These are phyloP conservation scores for Macrobrachium rosenbergii DNA, from an alignment of 1,140 invertebrate genomes.

Conservation along the genomic window DNA sequence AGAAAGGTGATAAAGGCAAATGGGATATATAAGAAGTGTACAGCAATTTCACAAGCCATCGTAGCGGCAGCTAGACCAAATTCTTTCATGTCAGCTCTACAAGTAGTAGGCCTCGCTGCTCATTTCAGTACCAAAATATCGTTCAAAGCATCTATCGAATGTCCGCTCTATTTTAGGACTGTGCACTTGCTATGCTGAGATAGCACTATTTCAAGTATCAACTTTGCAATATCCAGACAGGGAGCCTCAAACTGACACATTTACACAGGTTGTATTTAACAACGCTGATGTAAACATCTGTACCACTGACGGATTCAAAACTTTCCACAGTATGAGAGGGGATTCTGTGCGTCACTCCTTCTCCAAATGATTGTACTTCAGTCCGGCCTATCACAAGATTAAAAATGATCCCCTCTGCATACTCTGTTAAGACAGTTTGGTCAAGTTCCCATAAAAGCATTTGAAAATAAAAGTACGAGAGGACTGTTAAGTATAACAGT, in stretches of 20 bases:
- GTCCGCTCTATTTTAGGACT: not conserved
- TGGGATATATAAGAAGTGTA: not conserved
- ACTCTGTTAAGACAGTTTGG: slow-evolving; percentile 12
- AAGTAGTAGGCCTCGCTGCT: not conserved
- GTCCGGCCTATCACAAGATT: not conserved
- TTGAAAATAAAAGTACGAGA: slow-evolving; percentile 18
- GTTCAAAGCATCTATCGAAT: slow-evolving; percentile 38
- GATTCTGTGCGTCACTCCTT: not conserved
- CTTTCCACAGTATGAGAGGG: not conserved
- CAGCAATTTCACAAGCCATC: not conserved
- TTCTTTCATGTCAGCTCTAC: not conserved
- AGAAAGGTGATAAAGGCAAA: not conserved
- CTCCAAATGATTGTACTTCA: slow-evolving; percentile 1
- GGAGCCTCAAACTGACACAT: slow-evolving; percentile 12
- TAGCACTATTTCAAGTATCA: not conserved
- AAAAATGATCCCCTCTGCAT: slow-evolving; percentile 6
- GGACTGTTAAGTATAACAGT: slow-evolving; percentile 13
- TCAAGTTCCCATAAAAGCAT: slow-evolving; percentile 9
- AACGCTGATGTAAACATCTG: not conserved
- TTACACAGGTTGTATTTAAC: slow-evolving; percentile 8
- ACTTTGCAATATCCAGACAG: slow-evolving; percentile 13
- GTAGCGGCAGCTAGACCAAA: not conserved
- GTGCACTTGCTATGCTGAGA: not conserved
- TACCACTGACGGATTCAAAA: not conserved
- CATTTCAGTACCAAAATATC: slow-evolving; percentile 8